Evolutionary conservation across 2,113 vertebrate species (phyloP).

Genomic region (Dicrurus megarhynchus): DNA sequence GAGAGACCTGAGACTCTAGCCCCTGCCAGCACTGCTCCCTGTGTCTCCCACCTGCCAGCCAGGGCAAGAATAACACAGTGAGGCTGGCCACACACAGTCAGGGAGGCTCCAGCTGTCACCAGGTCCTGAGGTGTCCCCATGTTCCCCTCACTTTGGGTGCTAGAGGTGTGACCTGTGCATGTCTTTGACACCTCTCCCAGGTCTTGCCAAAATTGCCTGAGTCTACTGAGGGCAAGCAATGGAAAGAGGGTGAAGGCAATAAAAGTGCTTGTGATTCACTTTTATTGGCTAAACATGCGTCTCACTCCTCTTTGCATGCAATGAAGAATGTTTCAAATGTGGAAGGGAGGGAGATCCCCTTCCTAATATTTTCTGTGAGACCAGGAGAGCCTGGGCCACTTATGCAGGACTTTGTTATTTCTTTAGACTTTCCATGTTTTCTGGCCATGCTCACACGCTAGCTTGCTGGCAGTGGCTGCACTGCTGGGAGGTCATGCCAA

Average conservation of each 20-base stretch:
- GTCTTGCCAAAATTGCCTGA: not conserved
- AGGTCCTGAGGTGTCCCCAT: not conserved
- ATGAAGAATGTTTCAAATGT: not conserved
- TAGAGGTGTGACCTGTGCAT: not conserved
- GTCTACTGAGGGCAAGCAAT: not conserved
- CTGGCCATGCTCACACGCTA: rapidly evolving
- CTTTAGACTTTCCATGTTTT: not conserved
- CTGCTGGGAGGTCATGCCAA: not conserved
- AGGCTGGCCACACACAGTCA: rapidly evolving
- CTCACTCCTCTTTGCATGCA: not conserved
- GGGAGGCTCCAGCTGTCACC: rapidly evolving
- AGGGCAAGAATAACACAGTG: not conserved
- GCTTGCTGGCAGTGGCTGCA: rapidly evolving
- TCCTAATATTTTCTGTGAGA: not conserved
- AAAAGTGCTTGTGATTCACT: not conserved
- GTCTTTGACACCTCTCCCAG: not conserved
- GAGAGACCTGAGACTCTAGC: not conserved
- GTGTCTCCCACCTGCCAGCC: not conserved
- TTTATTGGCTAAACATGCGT: rapidly evolving
- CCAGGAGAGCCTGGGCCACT: not conserved
- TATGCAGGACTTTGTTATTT: not conserved
- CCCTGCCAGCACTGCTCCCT: rapidly evolving
- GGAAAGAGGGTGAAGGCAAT: not conserved
- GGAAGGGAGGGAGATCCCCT: not conserved
- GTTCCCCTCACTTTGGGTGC: rapidly evolving